Evolutionary conservation across 1,140 invertebrate genomes (phyloP).

Genomic region (Onthophagus taurus): DNA sequence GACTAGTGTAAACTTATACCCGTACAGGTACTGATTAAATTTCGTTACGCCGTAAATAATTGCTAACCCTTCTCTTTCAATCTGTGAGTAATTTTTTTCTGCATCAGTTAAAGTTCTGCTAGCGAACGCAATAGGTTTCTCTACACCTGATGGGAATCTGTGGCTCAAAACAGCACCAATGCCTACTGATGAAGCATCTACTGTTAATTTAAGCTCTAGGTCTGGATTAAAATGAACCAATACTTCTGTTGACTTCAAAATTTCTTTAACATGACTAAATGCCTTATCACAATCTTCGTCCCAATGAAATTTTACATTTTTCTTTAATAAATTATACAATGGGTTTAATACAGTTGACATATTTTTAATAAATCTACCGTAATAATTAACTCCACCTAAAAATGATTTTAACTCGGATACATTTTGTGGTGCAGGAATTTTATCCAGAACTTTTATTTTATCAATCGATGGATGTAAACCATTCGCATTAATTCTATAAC

Average conservation of each 20-base stretch:
- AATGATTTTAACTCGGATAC: constrained; percentile 27
- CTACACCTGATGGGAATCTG: no score
- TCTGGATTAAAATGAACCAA: constrained; percentile 22
- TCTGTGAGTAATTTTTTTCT: no score
- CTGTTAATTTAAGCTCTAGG: constrained; percentile 15
- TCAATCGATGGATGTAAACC: no score
- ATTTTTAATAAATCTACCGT: constrained; percentile 29
- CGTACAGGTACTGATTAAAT: no score
- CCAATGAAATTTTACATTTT: constrained; percentile 20
- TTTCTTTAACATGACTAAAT: constrained; percentile 24
- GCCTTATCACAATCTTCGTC: constrained; percentile 19
- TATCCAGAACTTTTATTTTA: no score
- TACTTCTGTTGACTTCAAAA: constrained; percentile 24
- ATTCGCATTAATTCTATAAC: no score
- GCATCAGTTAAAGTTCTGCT: no score
- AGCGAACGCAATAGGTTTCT: no score
- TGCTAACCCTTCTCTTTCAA: no score
- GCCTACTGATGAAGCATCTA: constrained; percentile 19
- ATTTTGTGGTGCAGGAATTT: constrained; percentile 22
- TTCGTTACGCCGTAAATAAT: no score
- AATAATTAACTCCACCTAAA: constrained; percentile 36
- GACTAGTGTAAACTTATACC: no score
- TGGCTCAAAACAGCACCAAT: constrained; percentile 19
- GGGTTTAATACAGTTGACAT: constrained; percentile 22
- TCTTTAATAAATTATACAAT: constrained; percentile 28